Percentiles rank a stretch among this genome's conserved stretches.
These are phyloP conservation scores for Vireo griseus DNA, from an alignment of 2,797 vertebrate genomes.

Conservation along the genomic window DNA sequence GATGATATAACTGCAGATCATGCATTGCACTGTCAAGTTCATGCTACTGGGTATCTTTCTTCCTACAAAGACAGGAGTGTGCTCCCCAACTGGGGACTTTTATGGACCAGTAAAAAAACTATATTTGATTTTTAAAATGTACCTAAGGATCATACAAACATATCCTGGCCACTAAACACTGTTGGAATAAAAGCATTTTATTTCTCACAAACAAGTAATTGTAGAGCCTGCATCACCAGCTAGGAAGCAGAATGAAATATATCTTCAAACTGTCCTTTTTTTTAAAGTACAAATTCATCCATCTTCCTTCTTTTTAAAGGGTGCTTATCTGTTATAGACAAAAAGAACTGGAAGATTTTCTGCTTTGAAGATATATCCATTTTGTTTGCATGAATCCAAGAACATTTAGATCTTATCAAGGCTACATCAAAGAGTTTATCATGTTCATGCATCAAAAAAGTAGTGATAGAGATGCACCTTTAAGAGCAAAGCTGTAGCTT, in stretches of 20 bases:
- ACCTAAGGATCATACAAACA: not conserved
- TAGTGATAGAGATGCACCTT: not conserved
- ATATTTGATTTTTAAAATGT: not conserved
- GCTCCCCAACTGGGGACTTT: not conserved
- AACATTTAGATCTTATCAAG: slow-evolving; percentile 39
- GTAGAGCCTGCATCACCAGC: not conserved
- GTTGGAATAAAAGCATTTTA: not conserved
- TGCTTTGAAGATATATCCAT: slow-evolving; percentile 54
- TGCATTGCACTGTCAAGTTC: not conserved
- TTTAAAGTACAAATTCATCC: not conserved
- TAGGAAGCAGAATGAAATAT: not conserved
- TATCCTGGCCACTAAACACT: not conserved
- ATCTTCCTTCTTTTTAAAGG: not conserved
- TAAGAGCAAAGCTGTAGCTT: not conserved
- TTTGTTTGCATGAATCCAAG: slow-evolving; percentile 16
- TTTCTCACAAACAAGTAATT: not conserved
- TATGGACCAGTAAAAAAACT: not conserved
- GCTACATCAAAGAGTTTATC: slow-evolving; percentile 56
- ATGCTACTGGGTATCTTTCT: not conserved
- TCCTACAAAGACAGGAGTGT: accelerated
- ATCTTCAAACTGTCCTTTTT: not conserved
- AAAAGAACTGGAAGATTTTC: not conserved
- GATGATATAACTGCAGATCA: not conserved
- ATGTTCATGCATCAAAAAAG: not conserved
- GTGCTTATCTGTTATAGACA: not conserved